Base-by-base conservation (phyloP, 2,888 invertebrate genomes). In the Ectemnius lituratus region DNA sequence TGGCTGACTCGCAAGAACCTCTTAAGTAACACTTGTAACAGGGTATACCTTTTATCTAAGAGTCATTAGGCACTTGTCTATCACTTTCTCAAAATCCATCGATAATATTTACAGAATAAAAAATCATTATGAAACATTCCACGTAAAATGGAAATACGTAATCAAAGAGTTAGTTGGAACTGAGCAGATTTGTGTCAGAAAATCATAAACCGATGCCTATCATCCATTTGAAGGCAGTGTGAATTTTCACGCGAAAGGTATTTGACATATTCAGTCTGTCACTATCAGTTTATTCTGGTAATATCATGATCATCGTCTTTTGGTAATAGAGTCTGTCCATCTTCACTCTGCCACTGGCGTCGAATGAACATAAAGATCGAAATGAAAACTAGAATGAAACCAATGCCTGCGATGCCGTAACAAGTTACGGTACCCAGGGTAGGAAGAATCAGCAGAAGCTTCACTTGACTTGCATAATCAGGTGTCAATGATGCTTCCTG, bases 401-500 rank as follows among this genome's bases (percentile, higher is more conserved):
- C 92, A 45, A 93, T 82, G 4, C 89, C 91, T 16, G 91, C 92
- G n/a, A 94, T 83, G 0, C 91, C 92, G 74, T 92, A 93, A 5
- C 93, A 91, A 0, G 92, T 92, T 80, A 93, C 93, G 0, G 91
- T 91, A 58, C 94, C 92, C 73, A 93, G 90, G 66, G 91, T 88
- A 0, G 93, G 92, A 63, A 94, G 79, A 8, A 92, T 88, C n/a
- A 94, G 87, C 0, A 94, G 90, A 4, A 92, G 82, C 70, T 93
- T 92, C 0, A 94, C 92, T 88, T 92, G 81, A 0, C 84, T 83
- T 0, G 95, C 94, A 82, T 94, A 92, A 28, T 93, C 91, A 4
- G 93, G 90, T 56, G 94, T 93, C 8, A 94, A 89, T 61, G 90
- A 87, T 60, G 94, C 94, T 79, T 93, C 92, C 90, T 96, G 95